Evolutionary conservation across 2,888 invertebrate genomes (phyloP), one percentile per base, ranked within the genome.

Genomic region (Lamellibrachia columna): DNA sequence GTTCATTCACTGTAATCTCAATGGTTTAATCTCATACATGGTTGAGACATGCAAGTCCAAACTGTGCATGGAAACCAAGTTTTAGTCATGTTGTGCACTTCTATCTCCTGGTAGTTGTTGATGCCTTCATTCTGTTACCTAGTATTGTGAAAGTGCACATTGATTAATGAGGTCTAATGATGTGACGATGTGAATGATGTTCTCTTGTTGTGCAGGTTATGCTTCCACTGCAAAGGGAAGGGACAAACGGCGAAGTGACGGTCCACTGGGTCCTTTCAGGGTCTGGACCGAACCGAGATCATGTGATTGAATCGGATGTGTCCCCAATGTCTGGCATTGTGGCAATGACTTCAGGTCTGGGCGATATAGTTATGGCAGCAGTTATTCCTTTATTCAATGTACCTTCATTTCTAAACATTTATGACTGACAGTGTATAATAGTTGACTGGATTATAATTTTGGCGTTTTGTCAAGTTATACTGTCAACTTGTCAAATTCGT

Each of bases 241-340:
- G 96, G 90, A 95, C 95, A 58, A 96, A 95, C 94, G 96, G 96
- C 4, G 93, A 94, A 75, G 96, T 95, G 22, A 94, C 93, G 8
- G 94, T 96, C 11, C 94, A 93, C 52, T 96, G 96, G 96, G 93
- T 93, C 7, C 60, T 96, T 53, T 91, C 93, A 28, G 95, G 95
- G 9, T 92, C 94, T 53, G 95, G 95, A 60, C 22, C 92, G 3
- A 94, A 94, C 93, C 93, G 93, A 28, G 92, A 92, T 9, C 92
- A 93, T 53, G 94, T 96, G 28, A 96, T 95, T 6, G 90, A 92
- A 0, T 93, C 92, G n/a, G 96, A 96, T 94, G 94, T 95, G 7
- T 93, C 91, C 3, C 94, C 94, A 11, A 93, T 94, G 92, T 92
- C 93, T 91, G 96, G 96, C 53, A 93, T 94, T 7, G 93, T 96